Conservation (phyloP, 92 coral and sea anemone genomes). For the Palythoa grandiflora region DNA sequence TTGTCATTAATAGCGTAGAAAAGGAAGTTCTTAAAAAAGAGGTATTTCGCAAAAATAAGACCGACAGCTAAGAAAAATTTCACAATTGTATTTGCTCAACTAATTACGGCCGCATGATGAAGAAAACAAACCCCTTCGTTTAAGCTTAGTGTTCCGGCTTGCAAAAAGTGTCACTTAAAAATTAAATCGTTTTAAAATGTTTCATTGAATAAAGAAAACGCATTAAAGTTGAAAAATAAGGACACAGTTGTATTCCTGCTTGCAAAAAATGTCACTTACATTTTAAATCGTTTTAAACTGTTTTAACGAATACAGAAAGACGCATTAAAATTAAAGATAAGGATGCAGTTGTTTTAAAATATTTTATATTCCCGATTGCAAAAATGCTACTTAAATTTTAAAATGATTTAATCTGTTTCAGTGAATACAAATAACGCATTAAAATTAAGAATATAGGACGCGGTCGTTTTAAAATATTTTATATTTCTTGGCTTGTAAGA, state of each 20-base stretch:
- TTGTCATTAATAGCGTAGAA: neutral
- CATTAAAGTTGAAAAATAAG: too few species aligned
- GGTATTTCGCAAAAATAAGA: neutral
- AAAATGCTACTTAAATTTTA: too few species aligned
- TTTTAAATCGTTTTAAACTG: neutral
- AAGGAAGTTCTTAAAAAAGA: neutral
- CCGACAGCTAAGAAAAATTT: neutral
- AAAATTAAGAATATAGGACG: too few species aligned
- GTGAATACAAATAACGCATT: too few species aligned
- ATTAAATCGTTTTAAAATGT: too few species aligned
- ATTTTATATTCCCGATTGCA: too few species aligned
- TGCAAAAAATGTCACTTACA: neutral
- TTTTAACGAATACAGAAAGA: neutral
- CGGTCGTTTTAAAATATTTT: too few species aligned
- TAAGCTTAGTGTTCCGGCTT: neutral
- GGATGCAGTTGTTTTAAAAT: neutral
- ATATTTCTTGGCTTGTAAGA: too few species aligned
- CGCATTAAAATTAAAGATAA: neutral
- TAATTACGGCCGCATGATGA: neutral
- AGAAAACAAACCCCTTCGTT: neutral
- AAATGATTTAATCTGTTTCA: too few species aligned
- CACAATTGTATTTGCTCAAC: neutral
- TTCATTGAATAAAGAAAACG: too few species aligned
- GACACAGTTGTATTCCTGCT: too few species aligned
- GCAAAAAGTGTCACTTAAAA: neutral